These are phyloP conservation scores for Colossoma macropomum DNA, from an alignment of 2,113 vertebrate species.

Conservation along the genomic window DNA sequence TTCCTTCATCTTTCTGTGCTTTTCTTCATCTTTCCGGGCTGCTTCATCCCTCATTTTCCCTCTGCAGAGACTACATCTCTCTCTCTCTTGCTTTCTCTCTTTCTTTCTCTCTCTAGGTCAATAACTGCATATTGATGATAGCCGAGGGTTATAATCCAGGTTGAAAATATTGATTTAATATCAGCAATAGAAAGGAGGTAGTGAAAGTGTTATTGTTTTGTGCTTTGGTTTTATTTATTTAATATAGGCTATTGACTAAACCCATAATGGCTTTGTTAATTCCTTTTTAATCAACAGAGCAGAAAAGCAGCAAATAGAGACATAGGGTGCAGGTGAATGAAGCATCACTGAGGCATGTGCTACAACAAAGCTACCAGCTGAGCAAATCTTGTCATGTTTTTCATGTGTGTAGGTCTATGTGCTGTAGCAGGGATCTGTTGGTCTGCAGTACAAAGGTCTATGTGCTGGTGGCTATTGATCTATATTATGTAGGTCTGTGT, in stretches of 20 bases:
- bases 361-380: background rate
- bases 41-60: constrained; percentile 20
- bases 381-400: background rate
- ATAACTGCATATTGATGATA: background rate
- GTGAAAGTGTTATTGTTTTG: background rate
- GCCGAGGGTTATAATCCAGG: constrained; percentile 8
- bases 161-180: constrained; percentile 7
- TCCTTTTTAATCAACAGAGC: background rate
- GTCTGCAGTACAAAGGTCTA: background rate
- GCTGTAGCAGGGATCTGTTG: background rate
- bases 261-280: background rate
- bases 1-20: constrained; percentile 10
- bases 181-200: background rate
- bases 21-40: constrained; percentile 19
- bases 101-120: background rate
- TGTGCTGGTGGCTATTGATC: background rate
- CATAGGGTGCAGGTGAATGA: background rate
- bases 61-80: background rate
- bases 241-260: background rate
- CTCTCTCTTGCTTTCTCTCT: background rate
- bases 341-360: background rate
- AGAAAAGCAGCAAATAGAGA: background rate
- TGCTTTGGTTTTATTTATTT: background rate
- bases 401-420: too few species aligned
- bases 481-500: background rate